Percentiles rank a stretch among this genome's conserved stretches.
phyloP scores from a whole-genome alignment of 2,888 invertebrate genomes.

The Andrena bucephala region DNA sequence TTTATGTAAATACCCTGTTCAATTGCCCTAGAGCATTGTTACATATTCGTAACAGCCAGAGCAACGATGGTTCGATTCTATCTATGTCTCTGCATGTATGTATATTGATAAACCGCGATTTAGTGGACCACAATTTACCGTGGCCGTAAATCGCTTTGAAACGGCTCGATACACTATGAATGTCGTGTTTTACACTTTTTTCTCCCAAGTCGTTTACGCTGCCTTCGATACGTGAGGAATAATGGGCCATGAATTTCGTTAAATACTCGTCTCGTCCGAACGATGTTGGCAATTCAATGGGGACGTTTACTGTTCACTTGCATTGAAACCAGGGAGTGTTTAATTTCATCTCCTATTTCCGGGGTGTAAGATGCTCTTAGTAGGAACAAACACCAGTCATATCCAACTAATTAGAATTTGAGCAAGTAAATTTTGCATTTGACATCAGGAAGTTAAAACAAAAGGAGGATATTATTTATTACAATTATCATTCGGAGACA shows the following conservation, averaged over 20 bases:
- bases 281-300: neutral
- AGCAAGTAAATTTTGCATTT: too few species aligned
- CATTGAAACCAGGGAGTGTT: neutral
- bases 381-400: too few species aligned
- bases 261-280: neutral
- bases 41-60: neutral
- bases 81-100: conserved; percentile 11
- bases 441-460: too few species aligned
- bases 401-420: too few species aligned
- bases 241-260: conserved; percentile 34
- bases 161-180: conserved; percentile 27
- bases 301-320: neutral
- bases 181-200: conserved; percentile 26
- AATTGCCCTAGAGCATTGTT: conserved; percentile 22
- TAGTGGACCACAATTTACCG: conserved; percentile 45
- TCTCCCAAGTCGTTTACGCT: neutral
- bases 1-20: conserved; percentile 26
- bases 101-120: conserved; percentile 52
- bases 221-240: conserved; percentile 1
- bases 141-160: conserved; percentile 44
- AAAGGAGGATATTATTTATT: too few species aligned
- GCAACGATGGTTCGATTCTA: conserved; percentile 25
- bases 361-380: neutral
- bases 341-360: neutral
- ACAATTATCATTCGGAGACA: too few species aligned